phyloP scores from a whole-genome alignment of 2,888 invertebrate species.

The Steinernema carpocapsae region DNA sequence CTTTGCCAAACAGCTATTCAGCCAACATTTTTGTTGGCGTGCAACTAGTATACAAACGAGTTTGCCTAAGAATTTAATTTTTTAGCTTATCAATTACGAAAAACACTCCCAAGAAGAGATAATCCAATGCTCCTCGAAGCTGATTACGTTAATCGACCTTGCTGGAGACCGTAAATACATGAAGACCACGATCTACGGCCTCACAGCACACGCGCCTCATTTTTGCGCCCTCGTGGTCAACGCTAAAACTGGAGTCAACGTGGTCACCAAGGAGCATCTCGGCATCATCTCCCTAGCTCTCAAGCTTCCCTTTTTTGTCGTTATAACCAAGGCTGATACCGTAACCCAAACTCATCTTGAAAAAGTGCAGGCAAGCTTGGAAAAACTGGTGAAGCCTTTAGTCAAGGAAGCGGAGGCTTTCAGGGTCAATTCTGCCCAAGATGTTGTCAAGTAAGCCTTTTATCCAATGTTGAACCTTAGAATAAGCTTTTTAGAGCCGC shows the following conservation, averaged over 20 bases:
- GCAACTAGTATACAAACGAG: too few species aligned
- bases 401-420: not conserved
- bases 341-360: conserved; percentile 73
- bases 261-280: conserved; percentile 85
- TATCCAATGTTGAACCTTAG: conserved; percentile 16
- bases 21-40: too few species aligned
- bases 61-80: conserved; percentile 16
- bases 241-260: conserved; percentile 74
- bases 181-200: conserved; percentile 89
- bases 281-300: conserved; percentile 77
- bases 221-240: conserved; percentile 74
- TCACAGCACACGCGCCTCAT: conserved; percentile 75
- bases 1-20: too few species aligned
- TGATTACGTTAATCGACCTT: conserved; percentile 91
- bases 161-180: conserved; percentile 95
- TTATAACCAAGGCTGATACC: conserved; percentile 90
- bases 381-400: not conserved
- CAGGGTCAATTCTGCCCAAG: conserved; percentile 36
- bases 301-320: conserved; percentile 84
- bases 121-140: conserved; percentile 86
- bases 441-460: not conserved
- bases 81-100: conserved; percentile 63
- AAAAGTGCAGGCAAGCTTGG: not conserved
- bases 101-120: conserved; percentile 75
- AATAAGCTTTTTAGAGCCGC: conserved; percentile 74